phyloP scores from a whole-genome alignment of 2,888 invertebrate genomes.

The Sarcophaga rosellei region DNA sequence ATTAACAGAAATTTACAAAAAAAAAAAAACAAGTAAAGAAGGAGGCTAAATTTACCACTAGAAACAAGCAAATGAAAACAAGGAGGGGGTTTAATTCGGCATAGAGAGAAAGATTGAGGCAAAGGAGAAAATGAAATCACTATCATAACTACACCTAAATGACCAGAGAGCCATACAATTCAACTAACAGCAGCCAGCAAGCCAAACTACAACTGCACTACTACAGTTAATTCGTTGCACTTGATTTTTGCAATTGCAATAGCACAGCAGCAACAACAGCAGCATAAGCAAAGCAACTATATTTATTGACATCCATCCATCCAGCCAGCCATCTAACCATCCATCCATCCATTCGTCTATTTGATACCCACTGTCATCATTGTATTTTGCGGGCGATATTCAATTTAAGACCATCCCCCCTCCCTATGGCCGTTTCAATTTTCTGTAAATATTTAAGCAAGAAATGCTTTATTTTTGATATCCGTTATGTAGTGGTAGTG shows the following conservation, averaged over 20 bases:
- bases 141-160: constrained; percentile 44
- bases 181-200: not conserved
- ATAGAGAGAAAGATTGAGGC: not conserved
- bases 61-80: constrained; percentile 8
- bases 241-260: constrained; percentile 35
- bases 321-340: not conserved
- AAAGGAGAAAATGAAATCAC: constrained; percentile 10
- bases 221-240: constrained; percentile 19
- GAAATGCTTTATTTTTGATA: constrained; percentile 8
- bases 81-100: not conserved
- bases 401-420: not conserved
- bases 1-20: constrained; percentile 54
- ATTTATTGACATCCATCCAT: constrained; percentile 48
- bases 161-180: constrained; percentile 38
- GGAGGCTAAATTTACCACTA: constrained; percentile 5
- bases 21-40: constrained; percentile 31
- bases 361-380: constrained; percentile 8
- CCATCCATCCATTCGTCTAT: constrained; percentile 5
- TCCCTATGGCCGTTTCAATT: no score
- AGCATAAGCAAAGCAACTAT: constrained; percentile 31
- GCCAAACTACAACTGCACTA: not conserved
- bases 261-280: not conserved
- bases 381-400: constrained; percentile 25
- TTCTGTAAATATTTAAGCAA: constrained; percentile 5
- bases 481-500: not conserved